A percentile compares a stretch with the other conserved stretches of the same genome.
phyloP scores from a whole-genome alignment of 2,113 vertebrate species.

The Gracilinanus agilis region DNA sequence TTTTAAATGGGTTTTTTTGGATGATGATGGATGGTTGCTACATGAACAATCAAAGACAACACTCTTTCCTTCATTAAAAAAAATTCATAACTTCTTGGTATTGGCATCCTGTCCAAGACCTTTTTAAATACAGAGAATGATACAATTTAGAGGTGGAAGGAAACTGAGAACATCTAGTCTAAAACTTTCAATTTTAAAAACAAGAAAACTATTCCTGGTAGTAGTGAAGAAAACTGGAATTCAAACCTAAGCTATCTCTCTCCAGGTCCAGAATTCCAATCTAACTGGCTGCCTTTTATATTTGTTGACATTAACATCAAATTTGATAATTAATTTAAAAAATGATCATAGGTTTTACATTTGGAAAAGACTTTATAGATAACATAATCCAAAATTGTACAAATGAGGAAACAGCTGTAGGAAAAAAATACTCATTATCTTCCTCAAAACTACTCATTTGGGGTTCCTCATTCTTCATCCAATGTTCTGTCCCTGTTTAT shows the following conservation, averaged over 20 bases:
- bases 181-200: background rate
- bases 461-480: background rate
- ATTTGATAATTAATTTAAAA: background rate
- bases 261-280: background rate
- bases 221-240: background rate
- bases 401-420: background rate
- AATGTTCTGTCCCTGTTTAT: background rate
- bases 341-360: background rate
- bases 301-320: background rate
- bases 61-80: background rate
- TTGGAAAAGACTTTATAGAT: background rate
- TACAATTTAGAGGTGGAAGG: background rate
- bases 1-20: background rate
- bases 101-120: background rate
- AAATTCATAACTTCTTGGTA: background rate
- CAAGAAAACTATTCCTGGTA: background rate
- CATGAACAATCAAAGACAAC: background rate
- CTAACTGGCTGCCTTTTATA: background rate
- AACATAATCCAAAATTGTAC: background rate
- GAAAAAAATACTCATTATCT: background rate
- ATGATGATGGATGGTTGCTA: background rate
- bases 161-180: background rate
- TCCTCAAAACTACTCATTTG: background rate
- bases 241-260: background rate
- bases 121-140: background rate